Base-by-base conservation (phyloP, 2,113 vertebrate genomes). In the Microtus richardsoni region DNA sequence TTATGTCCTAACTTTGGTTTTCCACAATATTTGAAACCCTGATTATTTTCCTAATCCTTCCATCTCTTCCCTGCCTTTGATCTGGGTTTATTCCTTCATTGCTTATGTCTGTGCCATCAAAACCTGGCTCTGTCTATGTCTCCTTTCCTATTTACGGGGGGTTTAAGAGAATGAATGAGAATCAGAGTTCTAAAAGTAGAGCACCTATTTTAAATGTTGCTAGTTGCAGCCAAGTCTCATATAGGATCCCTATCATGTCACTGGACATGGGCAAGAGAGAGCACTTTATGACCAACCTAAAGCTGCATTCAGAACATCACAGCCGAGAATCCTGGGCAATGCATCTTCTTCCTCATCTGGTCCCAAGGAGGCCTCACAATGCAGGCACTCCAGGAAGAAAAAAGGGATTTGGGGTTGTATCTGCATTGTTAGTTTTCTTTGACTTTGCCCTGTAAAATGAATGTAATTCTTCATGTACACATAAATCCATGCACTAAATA, bases 141-240 rank as follows among this genome's bases (percentile, higher is more conserved):
- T 78, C 80, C 52, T 90, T 91, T 54, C 36, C 16, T 88, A 74
- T 91, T 96, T 96, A 75, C 22, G 22, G 47, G 68, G 49, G 19
- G 33, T 92, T 95, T 95, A 64, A 95, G 58, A 73, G 54, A 58
- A 91, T 92, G 92, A 86, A 94, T 78, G 82, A 97, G 66, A 95
- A 82, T 36, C 14, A 90, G 79, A 21, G 24, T 89, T 89, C 19
- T 79, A 87, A 91, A 4, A 96, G 58, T 19, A 44, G 47, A 36
- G 5, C 6, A 47, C 85, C 68, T 86, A 62, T 86, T 92, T 95
- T 94, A 54, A 87, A 49, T 91, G 33, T 58, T 82, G n/a, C 39
- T 89, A 36, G 13, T 89, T 44, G 11, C 41, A 83, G 30, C 66
- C 89, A 79, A 87, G 66, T 87, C 17, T 3, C 87, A 9, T 49